Conservation (phyloP, 2,797 vertebrate genomes). For the Centroberyx gerrardi region DNA sequence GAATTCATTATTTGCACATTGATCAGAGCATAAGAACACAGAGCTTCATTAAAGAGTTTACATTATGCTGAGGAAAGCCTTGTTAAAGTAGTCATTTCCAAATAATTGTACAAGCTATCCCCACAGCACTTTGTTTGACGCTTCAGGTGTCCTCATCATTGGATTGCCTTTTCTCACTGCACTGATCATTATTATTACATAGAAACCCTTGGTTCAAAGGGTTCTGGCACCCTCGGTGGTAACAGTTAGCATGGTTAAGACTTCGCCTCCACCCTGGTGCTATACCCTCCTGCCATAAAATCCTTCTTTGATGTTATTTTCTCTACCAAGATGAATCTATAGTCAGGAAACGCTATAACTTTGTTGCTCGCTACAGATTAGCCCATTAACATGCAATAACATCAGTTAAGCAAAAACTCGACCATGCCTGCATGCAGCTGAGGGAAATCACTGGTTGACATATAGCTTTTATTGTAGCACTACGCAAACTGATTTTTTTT, state of each 20-base stretch:
- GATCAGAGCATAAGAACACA: conserved; percentile 36
- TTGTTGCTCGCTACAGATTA: not conserved
- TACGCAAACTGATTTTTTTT: too few relatives aligned
- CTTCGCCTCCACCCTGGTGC: too few relatives aligned
- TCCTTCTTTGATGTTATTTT: not conserved
- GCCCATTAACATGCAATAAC: not conserved
- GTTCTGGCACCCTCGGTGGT: not conserved
- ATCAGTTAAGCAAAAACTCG: too few relatives aligned
- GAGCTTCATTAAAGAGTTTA: conserved; percentile 13
- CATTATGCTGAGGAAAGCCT: not conserved
- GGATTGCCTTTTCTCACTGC: not conserved
- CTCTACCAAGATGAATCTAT: not conserved
- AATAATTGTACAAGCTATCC: not conserved
- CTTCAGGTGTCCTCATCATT: too few relatives aligned
- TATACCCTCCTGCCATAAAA: not conserved
- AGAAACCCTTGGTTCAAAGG: not conserved
- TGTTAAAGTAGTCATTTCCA: conserved; percentile 5
- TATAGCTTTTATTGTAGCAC: too few relatives aligned
- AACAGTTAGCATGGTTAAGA: not conserved
- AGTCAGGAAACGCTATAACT: not conserved
- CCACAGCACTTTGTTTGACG: too few relatives aligned
- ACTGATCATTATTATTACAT: not conserved
- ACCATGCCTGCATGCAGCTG: too few relatives aligned
- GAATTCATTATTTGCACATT: conserved; percentile 39
- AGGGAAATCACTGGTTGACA: too few relatives aligned